Evolutionary conservation across 2,113 vertebrate species (phyloP).

Genomic region (Haliaeetus leucogaster): DNA sequence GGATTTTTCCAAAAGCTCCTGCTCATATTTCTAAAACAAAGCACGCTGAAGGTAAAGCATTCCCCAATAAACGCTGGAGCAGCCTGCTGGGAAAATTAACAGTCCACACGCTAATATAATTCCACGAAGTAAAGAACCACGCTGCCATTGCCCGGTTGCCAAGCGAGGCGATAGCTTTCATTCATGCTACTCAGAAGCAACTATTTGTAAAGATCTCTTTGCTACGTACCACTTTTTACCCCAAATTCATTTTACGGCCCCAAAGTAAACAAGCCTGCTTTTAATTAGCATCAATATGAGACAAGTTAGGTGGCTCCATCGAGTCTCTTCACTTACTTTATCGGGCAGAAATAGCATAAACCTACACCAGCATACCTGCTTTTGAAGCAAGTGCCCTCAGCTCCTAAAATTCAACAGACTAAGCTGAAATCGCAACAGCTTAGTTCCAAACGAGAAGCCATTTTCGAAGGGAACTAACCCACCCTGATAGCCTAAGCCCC

Average conservation of each 20-base stretch:
- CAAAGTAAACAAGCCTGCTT: not conserved
- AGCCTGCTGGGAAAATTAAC: not conserved
- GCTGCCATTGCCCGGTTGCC: not conserved
- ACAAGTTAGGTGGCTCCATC: rapidly evolving
- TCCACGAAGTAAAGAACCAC: not conserved
- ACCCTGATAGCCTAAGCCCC: rapidly evolving
- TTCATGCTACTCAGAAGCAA: not conserved
- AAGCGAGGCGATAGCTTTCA: not conserved
- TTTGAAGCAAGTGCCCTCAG: rapidly evolving
- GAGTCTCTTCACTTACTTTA: rapidly evolving
- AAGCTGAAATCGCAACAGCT: not conserved
- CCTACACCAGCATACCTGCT: too few relatives aligned
- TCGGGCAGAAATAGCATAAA: rapidly evolving
- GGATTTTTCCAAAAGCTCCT: not conserved
- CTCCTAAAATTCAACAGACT: not conserved
- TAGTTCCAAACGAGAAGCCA: rapidly evolving
- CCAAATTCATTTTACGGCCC: not conserved
- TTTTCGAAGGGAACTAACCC: not conserved
- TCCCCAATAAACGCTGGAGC: not conserved
- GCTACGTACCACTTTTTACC: rapidly evolving
- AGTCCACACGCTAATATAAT: rapidly evolving
- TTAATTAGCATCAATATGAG: rapidly evolving
- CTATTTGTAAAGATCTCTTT: too few relatives aligned
- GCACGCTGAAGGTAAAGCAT: rapidly evolving
- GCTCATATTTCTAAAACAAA: too few relatives aligned